A percentile compares a stretch with the other conserved stretches of the same genome.
Evolutionary conservation across 2,888 invertebrate genomes (phyloP).

Genomic region (Dioctria linearis): DNA sequence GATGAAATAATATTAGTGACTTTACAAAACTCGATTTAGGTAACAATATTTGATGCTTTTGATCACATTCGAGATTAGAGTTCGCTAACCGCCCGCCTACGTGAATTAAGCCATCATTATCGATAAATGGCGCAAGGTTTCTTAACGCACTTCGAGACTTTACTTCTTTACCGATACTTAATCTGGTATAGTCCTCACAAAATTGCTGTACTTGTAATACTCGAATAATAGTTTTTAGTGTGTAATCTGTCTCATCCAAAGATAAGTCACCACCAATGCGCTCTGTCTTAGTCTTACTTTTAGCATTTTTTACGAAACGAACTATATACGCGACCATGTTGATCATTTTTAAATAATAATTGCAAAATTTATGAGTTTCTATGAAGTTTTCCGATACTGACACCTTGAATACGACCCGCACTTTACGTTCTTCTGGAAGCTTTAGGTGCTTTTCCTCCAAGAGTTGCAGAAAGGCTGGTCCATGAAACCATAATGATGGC

Average conservation of each 20-base stretch:
- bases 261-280: not conserved
- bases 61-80: constrained; percentile 26
- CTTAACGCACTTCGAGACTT: not conserved
- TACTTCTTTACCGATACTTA: not conserved
- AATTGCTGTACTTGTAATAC: not conserved
- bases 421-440: too few species aligned
- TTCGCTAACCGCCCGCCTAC: not conserved
- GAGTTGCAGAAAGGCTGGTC: too few species aligned
- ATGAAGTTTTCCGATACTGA: too few species aligned
- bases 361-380: too few species aligned
- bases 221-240: not conserved
- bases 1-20: not conserved
- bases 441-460: too few species aligned
- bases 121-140: not conserved
- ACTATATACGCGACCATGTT: not conserved
- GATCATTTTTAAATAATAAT: too few species aligned
- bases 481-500: too few species aligned
- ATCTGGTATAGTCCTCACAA: not conserved
- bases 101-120: not conserved
- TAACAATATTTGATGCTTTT: constrained; percentile 55
- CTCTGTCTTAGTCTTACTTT: not conserved
- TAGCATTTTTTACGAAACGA: not conserved
- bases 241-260: not conserved
- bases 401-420: too few species aligned
- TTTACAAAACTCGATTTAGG: constrained; percentile 56